phyloP scores from a whole-genome alignment of 2,888 invertebrate species.

The Drosophila infuscata region DNA sequence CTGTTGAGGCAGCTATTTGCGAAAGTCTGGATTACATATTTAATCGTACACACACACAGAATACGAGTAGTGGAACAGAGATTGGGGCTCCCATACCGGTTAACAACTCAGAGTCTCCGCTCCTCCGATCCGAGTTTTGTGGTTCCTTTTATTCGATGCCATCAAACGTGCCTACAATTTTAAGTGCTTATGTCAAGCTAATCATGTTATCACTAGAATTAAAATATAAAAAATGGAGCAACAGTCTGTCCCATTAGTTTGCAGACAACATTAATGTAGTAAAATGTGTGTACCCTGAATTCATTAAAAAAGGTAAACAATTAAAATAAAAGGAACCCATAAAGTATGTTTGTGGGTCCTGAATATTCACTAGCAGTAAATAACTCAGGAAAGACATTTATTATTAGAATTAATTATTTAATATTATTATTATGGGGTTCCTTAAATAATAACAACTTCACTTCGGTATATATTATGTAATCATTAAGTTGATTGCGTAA shows the following conservation, averaged over 20 bases:
- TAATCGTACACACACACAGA: not conserved
- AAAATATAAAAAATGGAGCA: not conserved
- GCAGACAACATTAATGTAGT: not conserved
- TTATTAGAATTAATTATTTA: too few relatives aligned
- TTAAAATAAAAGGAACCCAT: too few relatives aligned
- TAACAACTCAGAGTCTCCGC: constrained; percentile 23
- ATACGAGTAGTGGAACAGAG: not conserved
- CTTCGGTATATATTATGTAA: too few relatives aligned
- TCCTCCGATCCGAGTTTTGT: constrained; percentile 36
- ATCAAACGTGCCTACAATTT: constrained; percentile 73
- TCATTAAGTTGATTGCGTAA: too few relatives aligned
- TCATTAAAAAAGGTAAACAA: not conserved
- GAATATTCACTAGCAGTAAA: too few relatives aligned
- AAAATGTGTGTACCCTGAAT: not conserved
- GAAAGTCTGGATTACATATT: constrained; percentile 1
- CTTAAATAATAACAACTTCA: too few relatives aligned
- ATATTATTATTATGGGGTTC: too few relatives aligned
- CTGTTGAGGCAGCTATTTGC: constrained; percentile 3
- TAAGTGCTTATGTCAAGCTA: constrained; percentile 64
- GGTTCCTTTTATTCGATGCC: constrained; percentile 55
- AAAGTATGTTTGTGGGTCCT: too few relatives aligned
- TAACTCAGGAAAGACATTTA: too few relatives aligned
- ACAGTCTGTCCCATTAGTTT: constrained; percentile 1
- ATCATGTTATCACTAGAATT: constrained; percentile 44
- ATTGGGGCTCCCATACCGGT: not conserved